Percentiles rank a stretch among this genome's conserved stretches.
Evolutionary conservation across 2,797 vertebrate genomes (phyloP).

Genomic region (Anas georgica): DNA sequence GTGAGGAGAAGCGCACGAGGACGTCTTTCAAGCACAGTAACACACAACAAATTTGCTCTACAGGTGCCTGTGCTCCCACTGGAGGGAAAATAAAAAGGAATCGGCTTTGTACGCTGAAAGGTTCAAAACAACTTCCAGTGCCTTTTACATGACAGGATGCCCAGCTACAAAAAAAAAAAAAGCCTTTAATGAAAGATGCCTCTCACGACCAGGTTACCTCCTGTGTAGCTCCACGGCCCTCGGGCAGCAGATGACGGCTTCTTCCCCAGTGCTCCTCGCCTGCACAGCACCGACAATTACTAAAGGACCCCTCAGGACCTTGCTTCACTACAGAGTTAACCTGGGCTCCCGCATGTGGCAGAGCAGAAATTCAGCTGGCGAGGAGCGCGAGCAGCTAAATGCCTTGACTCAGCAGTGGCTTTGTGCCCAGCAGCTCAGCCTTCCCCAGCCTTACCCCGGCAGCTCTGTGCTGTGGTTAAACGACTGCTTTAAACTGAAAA

Average conservation of each 20-base stretch:
- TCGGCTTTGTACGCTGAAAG: background rate
- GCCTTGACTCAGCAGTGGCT: slow-evolving; percentile 65
- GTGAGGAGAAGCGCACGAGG: rapidly evolving
- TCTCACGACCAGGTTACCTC: background rate
- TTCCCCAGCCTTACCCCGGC: background rate
- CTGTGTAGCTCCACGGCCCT: background rate
- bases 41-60: background rate
- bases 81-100: background rate
- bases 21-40: background rate
- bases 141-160: background rate
- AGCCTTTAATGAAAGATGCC: background rate
- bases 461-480: background rate
- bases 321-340: background rate
- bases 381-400: slow-evolving; percentile 4
- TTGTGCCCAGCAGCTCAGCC: background rate
- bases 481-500: background rate
- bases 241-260: background rate
- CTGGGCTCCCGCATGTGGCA: background rate
- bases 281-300: background rate
- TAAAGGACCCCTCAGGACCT: background rate
- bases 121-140: background rate
- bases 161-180: background rate
- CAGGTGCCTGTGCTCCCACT: background rate
- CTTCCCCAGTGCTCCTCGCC: background rate
- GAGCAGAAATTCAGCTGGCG: background rate